Base-by-base conservation (phyloP, 2,797 vertebrate species). In the Danio jaintianensis region DNA sequence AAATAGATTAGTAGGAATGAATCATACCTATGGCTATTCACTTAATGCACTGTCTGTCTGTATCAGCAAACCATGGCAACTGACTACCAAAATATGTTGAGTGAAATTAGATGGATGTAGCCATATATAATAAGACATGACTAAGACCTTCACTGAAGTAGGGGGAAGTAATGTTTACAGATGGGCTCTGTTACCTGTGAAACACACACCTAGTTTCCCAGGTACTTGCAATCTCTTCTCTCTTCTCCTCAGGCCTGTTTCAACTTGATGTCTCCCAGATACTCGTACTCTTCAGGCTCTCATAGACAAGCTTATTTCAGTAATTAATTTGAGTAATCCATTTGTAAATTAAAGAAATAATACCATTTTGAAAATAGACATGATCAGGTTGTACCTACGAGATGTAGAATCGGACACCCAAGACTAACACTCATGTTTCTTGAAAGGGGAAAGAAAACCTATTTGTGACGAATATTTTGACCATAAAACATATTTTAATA, bases 151-250 rank as follows among this genome's bases (percentile, higher is more conserved):
- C 0, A 4, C 3, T 62, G 18, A 45, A 52, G 12, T 61, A 69
- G 36, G 18, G 7, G n/a, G n/a, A 59, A 12, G 29, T 50, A 5
- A 52, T 72, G 48, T n/a, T 16, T 40, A 45, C 78, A 48, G 1
- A 53, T 53, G 0, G 13, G 12, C 8, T 13, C 50, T 16, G 18
- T 38, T 53, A 47, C 15, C 38, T 15, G 7, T 8, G 29, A 18
- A 55, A 55, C 20, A 36, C 52, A 45, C 16, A 7, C 20, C 20
- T 47, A 20, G 15, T 20, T 79, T 79, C 69, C 75, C 45, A 69
- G 18, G 43, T 48, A 59, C 67, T n/a, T 55, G 40, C 5, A 5
- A 18, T 43, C 16, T 70, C 38, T 63, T 53, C 3, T n/a, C n/a
- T n/a, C n/a, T 64, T 11, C 0, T 47, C 40, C 12, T 52, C 40